Conservation (phyloP, 2,797 vertebrate genomes). For the Gouania willdenowi region DNA sequence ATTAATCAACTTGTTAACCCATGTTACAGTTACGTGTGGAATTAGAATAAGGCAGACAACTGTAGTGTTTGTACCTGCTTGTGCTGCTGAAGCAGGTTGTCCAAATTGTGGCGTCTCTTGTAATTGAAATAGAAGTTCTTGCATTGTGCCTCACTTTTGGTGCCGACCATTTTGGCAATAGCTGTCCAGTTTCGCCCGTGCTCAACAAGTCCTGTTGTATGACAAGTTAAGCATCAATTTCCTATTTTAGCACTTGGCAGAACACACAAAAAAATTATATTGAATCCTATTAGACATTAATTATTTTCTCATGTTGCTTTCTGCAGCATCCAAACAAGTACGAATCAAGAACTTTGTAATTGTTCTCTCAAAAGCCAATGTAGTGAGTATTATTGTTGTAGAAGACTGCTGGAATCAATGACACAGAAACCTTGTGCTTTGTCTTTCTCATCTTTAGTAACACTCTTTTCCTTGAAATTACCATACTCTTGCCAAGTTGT, state of each 20-base stretch:
- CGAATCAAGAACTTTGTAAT: too few relatives aligned
- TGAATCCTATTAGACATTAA: too few relatives aligned
- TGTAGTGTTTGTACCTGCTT: slow-evolving; percentile 75
- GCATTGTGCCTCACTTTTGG: slow-evolving; percentile 97
- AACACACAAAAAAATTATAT: not conserved
- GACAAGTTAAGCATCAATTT: not conserved
- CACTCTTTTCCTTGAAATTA: slow-evolving; percentile 6
- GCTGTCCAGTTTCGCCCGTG: slow-evolving; percentile 97
- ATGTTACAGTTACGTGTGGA: too few relatives aligned
- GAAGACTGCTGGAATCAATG: not conserved
- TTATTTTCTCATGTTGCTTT: too few relatives aligned
- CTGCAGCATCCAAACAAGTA: too few relatives aligned
- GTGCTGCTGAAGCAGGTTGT: slow-evolving; percentile 95
- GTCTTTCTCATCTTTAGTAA: slow-evolving; percentile 12
- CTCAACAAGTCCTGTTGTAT: slow-evolving; percentile 85
- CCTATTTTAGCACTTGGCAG: not conserved
- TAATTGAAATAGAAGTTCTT: slow-evolving; percentile 99
- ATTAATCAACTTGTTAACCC: not conserved
- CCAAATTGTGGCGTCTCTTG: slow-evolving; percentile 94
- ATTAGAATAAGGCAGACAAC: too few relatives aligned
- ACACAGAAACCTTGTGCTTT: slow-evolving; percentile 10
- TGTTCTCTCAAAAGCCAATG: too few relatives aligned
- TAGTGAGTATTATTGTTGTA: too few relatives aligned
- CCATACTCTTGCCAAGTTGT: slow-evolving; percentile 17
- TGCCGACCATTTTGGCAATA: slow-evolving; percentile 98